Evolutionary conservation across 2,888 invertebrate species (phyloP).

Genomic region (Halictus quadricinctus): DNA sequence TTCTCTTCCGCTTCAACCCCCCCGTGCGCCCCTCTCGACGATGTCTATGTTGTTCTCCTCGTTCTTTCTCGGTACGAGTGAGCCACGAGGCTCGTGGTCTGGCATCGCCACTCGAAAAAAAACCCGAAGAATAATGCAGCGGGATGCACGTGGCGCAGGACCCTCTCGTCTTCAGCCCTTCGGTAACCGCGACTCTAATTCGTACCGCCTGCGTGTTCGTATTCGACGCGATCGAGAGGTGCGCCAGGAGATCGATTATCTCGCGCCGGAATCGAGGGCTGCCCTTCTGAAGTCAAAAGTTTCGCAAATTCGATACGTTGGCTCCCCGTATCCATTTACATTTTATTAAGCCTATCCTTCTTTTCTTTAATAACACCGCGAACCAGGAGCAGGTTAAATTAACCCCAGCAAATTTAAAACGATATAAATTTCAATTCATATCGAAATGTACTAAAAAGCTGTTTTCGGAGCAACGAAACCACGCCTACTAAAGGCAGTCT

Average conservation of each 20-base stretch:
- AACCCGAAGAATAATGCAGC: slow-evolving; percentile 72
- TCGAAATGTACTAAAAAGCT: background rate
- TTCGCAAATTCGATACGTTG: background rate
- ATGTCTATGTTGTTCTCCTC: slow-evolving; percentile 26
- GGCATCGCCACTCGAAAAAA: slow-evolving; percentile 70
- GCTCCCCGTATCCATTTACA: background rate
- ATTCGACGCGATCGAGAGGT: slow-evolving; percentile 22
- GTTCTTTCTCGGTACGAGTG: slow-evolving; percentile 27
- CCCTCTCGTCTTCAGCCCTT: slow-evolving; percentile 23
- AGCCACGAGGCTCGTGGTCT: slow-evolving; percentile 13
- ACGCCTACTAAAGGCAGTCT: too few relatives aligned
- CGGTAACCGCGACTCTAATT: slow-evolving; percentile 56
- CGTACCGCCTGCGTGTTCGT: slow-evolving; percentile 27
- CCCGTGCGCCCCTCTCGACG: background rate
- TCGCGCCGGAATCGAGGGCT: background rate
- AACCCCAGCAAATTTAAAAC: background rate
- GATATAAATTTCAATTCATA: too few relatives aligned
- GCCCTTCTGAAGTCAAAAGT: background rate
- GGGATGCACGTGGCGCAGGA: slow-evolving; percentile 74
- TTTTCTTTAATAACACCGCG: too few relatives aligned
- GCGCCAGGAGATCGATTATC: background rate
- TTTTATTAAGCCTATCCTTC: background rate
- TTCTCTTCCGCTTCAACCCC: slow-evolving; percentile 25
- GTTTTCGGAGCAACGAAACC: background rate
- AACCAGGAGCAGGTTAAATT: background rate